Base-by-base conservation (phyloP, 2,888 invertebrate species). In the Caenorhabditis sp. region DNA sequence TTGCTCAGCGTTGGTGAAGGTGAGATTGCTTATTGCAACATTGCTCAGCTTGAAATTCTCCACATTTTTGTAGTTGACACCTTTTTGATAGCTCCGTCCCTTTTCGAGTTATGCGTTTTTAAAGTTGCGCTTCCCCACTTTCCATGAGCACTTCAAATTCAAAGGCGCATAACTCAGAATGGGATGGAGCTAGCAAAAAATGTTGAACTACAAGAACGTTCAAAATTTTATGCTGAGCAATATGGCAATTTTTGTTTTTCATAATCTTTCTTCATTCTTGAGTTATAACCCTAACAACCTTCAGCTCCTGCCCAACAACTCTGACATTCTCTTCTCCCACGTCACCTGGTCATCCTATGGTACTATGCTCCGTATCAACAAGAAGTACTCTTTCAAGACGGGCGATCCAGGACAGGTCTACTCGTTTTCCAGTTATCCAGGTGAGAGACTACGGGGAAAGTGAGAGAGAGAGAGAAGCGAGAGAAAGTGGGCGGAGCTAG, bases 321-420 rank as follows among this genome's bases (percentile, higher is more conserved):
- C 74, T 12, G 91, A 91, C 59, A 80, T 91, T n/a, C 77, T 90
- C 22, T 89, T 91, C 82, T 91, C 91, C 0, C 91, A 91, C 51
- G 91, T 91, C 61, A 92, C 91, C 14, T 92, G 91, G 91, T 80
- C 87, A 22, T 89, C 89, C 22, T 91, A 91, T 68, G 88, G 90
- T 19, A 85, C 88, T n/a, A 85, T 91, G 85, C 77, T 90, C 12
- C 77, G 91, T 16, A 88, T 91, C 59, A 86, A 89, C 59, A 91
- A 91, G 84, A 95, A 95, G 90, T 94, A 86, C 44, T 61, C 86
- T 0, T 88, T 84, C 80, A 87, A 81, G 16, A 84, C 85, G 31
- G 82, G 84, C 10, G 83, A 86, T 54, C 89, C 91, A n/a, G 92
- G 91, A 22, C 87, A 89, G 41, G 85, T 88, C 2, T 86, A 89